These are phyloP conservation scores for Eidolon helvum DNA, from an alignment of 2,113 vertebrate species.

Conservation along the genomic window DNA sequence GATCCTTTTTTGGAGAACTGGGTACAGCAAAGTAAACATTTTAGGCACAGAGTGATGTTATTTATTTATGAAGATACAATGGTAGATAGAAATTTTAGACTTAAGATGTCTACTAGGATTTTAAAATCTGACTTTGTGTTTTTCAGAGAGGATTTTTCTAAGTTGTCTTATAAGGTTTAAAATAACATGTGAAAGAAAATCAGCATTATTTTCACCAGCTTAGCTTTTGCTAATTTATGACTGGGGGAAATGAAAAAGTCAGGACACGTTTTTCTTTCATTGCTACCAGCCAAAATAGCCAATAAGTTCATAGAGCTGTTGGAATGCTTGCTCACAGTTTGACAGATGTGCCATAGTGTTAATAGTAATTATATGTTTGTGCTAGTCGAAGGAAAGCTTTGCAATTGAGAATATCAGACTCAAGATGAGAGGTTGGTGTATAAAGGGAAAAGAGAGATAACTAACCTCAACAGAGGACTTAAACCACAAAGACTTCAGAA, in stretches of 20 bases:
- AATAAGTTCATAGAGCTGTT: neutral
- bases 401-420: neutral
- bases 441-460: neutral
- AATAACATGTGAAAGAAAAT: neutral
- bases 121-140: neutral
- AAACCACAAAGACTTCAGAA: neutral
- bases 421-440: neutral
- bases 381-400: neutral
- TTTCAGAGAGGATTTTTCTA: neutral
- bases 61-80: neutral
- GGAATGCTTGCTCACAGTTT: neutral
- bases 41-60: neutral
- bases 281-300: neutral
- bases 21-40: neutral
- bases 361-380: neutral
- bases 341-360: neutral
- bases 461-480: neutral
- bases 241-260: neutral
- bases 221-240: neutral
- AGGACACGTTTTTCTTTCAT: neutral
- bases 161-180: neutral
- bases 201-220: neutral
- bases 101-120: neutral
- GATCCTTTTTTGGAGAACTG: neutral
- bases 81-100: neutral